A percentile compares a stretch with the other conserved stretches of the same genome.
Conservation (phyloP, 1,140 invertebrate species). For the Drosophila funebris region DNA sequence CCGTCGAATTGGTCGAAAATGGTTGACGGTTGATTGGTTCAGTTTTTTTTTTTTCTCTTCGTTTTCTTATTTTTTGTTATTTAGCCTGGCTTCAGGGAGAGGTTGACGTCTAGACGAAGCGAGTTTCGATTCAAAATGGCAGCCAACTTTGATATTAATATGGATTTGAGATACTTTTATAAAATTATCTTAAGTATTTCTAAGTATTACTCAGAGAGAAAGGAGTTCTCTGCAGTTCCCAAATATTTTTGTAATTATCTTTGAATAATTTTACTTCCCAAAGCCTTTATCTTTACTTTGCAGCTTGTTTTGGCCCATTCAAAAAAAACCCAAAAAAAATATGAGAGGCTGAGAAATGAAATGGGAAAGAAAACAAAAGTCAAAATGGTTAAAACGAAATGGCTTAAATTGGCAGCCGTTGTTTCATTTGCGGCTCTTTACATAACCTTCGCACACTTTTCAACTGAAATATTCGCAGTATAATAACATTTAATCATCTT, state of each 20-base stretch:
- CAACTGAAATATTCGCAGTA: background rate
- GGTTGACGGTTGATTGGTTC: constrained; percentile 75
- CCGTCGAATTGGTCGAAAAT: constrained; percentile 74
- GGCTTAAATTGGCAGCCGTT: constrained; percentile 49
- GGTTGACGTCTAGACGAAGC: constrained; percentile 37
- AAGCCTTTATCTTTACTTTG: constrained; percentile 44
- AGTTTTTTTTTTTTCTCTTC: constrained; percentile 48
- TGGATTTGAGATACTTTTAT: background rate
- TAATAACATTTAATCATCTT: constrained; percentile 72
- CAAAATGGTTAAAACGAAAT: constrained; percentile 40
- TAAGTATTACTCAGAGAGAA: constrained; percentile 13
- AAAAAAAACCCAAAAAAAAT: constrained; percentile 20
- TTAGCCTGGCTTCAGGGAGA: constrained; percentile 10
- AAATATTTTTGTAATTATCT: constrained; percentile 35
- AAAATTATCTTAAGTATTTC: background rate
- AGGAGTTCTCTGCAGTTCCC: constrained; percentile 15
- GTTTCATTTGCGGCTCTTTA: constrained; percentile 27
- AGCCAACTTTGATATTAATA: constrained; percentile 31
- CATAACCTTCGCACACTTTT: constrained; percentile 46
- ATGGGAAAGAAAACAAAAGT: constrained; percentile 13
- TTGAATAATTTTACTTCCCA: constrained; percentile 38
- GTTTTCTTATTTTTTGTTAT: constrained; percentile 44
- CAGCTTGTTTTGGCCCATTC: constrained; percentile 45
- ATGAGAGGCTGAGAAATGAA: constrained; percentile 12
- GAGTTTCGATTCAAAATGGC: constrained; percentile 62